phyloP scores from a whole-genome alignment of 2,113 vertebrate genomes.

The Cyanoramphus novaezelandiae region DNA sequence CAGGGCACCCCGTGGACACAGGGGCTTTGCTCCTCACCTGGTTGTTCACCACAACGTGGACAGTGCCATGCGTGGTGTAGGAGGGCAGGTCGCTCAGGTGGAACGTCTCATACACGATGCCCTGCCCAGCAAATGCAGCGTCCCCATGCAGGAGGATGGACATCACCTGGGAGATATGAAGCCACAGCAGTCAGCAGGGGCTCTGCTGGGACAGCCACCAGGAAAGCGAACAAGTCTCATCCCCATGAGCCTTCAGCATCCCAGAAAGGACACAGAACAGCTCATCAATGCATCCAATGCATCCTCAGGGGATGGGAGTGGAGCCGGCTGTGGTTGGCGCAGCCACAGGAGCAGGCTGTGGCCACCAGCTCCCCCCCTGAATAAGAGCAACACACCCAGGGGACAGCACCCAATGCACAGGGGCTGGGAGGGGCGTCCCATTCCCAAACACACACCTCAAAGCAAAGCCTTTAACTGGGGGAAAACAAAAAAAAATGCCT shows the following conservation, averaged over 20 bases:
- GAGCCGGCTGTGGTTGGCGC: not conserved
- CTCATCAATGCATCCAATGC: fast-evolving
- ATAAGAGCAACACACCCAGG: not conserved
- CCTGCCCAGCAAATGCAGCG: slow-evolving; percentile 92
- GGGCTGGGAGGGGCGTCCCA: not conserved
- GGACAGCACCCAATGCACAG: fast-evolving
- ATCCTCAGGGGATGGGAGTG: not conserved
- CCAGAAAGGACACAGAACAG: not conserved
- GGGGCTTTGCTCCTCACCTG: slow-evolving; percentile 80
- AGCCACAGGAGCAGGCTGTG: not conserved
- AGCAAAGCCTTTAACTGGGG: not conserved
- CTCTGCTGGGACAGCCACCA: not conserved
- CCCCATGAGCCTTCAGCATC: fast-evolving
- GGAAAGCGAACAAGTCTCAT: not conserved
- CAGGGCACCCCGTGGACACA: not conserved
- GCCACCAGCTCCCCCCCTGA: not conserved
- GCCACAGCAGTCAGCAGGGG: fast-evolving
- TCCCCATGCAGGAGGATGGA: slow-evolving; percentile 92
- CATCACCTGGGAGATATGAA: slow-evolving; percentile 83
- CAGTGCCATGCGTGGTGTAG: slow-evolving; percentile 91
- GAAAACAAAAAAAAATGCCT: not conserved
- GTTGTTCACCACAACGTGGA: slow-evolving; percentile 96
- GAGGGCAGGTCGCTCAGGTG: slow-evolving; percentile 94
- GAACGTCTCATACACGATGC: slow-evolving; percentile 94
- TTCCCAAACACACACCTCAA: not conserved